Evolutionary conservation across 2,888 invertebrate genomes (phyloP), one percentile per base, ranked within the genome.

Genomic region (Schizotus pectinicornis): DNA sequence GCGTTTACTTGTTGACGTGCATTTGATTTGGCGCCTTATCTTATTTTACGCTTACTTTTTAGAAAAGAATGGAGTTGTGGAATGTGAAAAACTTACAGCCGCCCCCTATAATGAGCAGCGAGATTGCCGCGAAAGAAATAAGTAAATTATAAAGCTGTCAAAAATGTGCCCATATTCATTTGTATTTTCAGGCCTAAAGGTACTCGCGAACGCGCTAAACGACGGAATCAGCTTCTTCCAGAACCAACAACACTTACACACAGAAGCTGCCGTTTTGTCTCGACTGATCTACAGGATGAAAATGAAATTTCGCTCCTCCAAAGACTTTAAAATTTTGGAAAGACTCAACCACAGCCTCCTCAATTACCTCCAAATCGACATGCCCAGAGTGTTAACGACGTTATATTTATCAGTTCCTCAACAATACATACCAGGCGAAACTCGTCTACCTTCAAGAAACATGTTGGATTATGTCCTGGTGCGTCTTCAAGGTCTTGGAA

Each of bases 241-340:
- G 0, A 60, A 70, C 2, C 74, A 80, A 45, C 62, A 70, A 13
- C 53, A 71, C 34, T 64, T 83, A 11, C 65, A 76, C 7, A 64
- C 63, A 0, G 83, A 84, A 68, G 78, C 79, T 8, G 77, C 79
- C 1, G 57, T 82, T 33, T 67, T 84, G 7, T 80, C 80, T 34
- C 72, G 81, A 46, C 65, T 78, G 41, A 78, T 81, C 51, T 82
- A 81, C 63, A 72, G 80, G 7, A 78, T 81, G 80, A 83, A 83
- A 67, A 75, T 74, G 49, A 83, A 83, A 73, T 81, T 83, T 69
- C 74, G 83, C 36, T 76, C 67, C 34, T 80, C 82, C 22, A 83
- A 82, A 60, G 82, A 82, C 30, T 73, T 83, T n/a, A 82, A 81
- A 64, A 68, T 73, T 13, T 75, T 83, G 74, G 79, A 79, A 60